Evolutionary conservation across 1,140 invertebrate species (phyloP).

Genomic region (Rhizoglyphus robini): DNA sequence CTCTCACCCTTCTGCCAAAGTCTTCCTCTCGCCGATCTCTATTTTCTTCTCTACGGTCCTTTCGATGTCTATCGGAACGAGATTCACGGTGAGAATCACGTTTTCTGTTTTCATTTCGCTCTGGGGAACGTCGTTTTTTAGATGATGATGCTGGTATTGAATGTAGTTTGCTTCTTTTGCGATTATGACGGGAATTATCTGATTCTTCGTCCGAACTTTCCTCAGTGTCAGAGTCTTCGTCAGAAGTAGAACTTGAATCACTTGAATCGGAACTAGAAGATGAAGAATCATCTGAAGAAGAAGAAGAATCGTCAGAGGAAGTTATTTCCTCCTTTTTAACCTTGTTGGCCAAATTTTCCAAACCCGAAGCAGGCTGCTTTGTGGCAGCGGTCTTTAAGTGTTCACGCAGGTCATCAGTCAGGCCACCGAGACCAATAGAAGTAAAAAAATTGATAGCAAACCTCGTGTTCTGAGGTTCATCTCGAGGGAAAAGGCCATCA

Average conservation of each 20-base stretch:
- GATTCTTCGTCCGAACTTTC: not conserved
- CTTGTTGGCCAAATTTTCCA: not conserved
- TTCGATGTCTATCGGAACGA: too few relatives aligned
- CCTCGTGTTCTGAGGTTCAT: slow-evolving; percentile 88
- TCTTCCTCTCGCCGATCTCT: not conserved
- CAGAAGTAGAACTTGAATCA: not conserved
- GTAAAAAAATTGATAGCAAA: slow-evolving; percentile 99
- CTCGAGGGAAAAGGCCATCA: slow-evolving; percentile 81
- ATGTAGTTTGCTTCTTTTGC: not conserved
- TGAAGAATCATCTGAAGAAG: not conserved
- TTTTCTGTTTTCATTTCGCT: too few relatives aligned
- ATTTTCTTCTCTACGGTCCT: not conserved
- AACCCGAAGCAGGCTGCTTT: not conserved
- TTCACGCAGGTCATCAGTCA: slow-evolving; percentile 45
- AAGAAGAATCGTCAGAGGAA: not conserved
- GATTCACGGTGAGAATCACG: too few relatives aligned
- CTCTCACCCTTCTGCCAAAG: too few relatives aligned
- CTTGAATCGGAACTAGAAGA: not conserved
- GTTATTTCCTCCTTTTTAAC: not conserved
- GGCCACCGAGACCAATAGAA: slow-evolving; percentile 86
- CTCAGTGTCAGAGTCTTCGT: not conserved
- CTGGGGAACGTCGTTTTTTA: not conserved
- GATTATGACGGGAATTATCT: not conserved
- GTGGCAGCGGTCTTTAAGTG: not conserved
- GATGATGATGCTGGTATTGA: not conserved